Base-by-base conservation (phyloP, 1,140 invertebrate genomes). In the Penaeus indicus region DNA sequence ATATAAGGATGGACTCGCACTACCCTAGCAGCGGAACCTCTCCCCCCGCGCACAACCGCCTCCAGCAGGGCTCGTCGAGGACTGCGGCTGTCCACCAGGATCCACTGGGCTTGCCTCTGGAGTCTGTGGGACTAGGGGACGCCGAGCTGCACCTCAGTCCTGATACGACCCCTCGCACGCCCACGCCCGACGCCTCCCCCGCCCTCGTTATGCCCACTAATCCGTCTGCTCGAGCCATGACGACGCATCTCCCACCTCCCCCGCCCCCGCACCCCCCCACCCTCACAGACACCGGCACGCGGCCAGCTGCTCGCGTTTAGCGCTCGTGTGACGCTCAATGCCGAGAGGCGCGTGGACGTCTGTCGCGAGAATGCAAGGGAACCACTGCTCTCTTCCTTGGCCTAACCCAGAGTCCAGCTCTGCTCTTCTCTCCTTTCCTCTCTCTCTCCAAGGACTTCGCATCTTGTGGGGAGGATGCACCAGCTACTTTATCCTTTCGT, bases 1-100 rank as follows among this genome's bases (percentile, higher is more conserved):
- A 89, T 47, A 75, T 89, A n/a, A 75, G 88, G 22, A 83, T 89
- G 72, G 88, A 84, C 22, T 84, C 86, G 13, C 81, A 69, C 32
- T 60, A 86, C 25, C 18, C 38, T 3, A 61, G 47, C 19, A 54
- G 62, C 25, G 60, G 62, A 25, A 85, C 69, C 8, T 78, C 69
- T 69, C 69, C 69, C 22, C 64, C 85, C n/a, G 62, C 69, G 25
- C 69, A 81, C 62, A 69, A n/a, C 69, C 8, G 38, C 18, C 62
- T 67, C 3, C 86, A 84, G 3, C 47, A 64, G 10, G 21, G 22
- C 32, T 25, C 22, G 18, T 61, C 69, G 47, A 82, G 77, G 78
- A 72, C n/a, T 69, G 22, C 32, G 18, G 22, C n/a, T 63, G n/a
- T 22, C 32, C n/a, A 21, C 63, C 54, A 21, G 27, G 84, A 86